phyloP scores from a whole-genome alignment of 2,797 vertebrate species.

The Mus minutoides region DNA sequence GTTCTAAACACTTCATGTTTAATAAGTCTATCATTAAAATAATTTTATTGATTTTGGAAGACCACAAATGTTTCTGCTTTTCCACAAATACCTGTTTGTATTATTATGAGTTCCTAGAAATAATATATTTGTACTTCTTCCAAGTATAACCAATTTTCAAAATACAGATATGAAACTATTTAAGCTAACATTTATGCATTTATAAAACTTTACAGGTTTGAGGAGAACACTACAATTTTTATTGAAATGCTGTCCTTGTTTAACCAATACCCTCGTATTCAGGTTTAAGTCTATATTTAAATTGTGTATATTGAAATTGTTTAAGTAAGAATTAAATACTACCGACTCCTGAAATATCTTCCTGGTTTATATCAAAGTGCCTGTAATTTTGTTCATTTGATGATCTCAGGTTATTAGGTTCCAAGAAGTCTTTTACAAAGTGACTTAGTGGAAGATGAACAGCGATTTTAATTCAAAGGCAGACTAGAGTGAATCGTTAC shows the following conservation, averaged over 20 bases:
- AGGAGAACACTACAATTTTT: background rate
- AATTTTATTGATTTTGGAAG: conserved; percentile 31
- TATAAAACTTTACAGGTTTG: background rate
- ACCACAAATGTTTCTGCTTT: background rate
- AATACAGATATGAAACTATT: background rate
- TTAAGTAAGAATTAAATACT: background rate
- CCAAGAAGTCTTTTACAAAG: background rate
- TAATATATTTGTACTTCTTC: background rate
- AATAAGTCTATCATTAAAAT: background rate
- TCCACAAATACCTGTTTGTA: background rate
- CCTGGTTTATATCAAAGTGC: background rate
- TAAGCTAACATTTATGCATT: background rate
- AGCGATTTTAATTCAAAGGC: conserved; percentile 50
- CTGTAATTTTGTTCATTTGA: conserved; percentile 11
- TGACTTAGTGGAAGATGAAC: conserved; percentile 40
- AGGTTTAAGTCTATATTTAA: conserved; percentile 40
- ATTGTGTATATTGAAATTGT: background rate
- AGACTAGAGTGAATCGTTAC: conserved; percentile 47
- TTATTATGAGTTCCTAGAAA: background rate
- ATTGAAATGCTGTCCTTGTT: background rate
- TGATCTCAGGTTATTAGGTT: conserved; percentile 21
- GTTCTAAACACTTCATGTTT: background rate
- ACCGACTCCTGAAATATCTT: background rate
- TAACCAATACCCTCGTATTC: background rate
- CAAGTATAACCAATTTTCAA: background rate